A percentile compares a stretch with the other conserved stretches of the same genome.
Evolutionary conservation across 2,113 vertebrate genomes (phyloP).

Genomic region (Montifringilla adamsi): DNA sequence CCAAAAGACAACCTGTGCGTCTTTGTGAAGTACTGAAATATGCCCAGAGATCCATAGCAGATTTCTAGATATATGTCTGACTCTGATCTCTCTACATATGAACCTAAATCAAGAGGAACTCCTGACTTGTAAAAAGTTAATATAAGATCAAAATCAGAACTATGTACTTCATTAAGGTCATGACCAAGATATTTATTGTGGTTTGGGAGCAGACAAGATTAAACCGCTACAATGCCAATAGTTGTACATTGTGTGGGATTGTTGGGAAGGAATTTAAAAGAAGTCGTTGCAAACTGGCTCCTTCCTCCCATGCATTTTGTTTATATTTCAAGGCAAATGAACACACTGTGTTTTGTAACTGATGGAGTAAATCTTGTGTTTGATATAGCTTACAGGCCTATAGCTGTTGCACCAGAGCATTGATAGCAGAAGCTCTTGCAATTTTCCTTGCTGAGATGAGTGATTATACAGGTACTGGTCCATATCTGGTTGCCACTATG

Average conservation of each 20-base stretch:
- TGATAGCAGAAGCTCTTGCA: not conserved
- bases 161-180: not conserved
- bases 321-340: not conserved
- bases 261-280: not conserved
- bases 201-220: conserved; percentile 21
- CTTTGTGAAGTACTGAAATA: not conserved
- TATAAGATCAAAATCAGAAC: conserved; percentile 63
- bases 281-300: conserved; percentile 7
- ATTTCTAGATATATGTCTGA: conserved; percentile 13
- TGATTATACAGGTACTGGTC: not conserved
- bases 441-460: not conserved
- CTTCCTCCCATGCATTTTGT: not conserved
- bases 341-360: not conserved
- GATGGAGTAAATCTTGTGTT: not conserved
- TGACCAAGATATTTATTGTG: conserved; percentile 1
- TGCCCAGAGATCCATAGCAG: conserved; percentile 2
- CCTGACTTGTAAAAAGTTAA: conserved; percentile 48
- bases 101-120: conserved; percentile 45
- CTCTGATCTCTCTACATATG: conserved; percentile 4
- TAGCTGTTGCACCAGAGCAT: not conserved
- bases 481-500: not conserved
- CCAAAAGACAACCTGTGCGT: not conserved
- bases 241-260: not conserved
- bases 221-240: not conserved
- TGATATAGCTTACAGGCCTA: not conserved